Base-by-base conservation (phyloP, 1,140 invertebrate genomes). In the Kradibia gibbosae region DNA sequence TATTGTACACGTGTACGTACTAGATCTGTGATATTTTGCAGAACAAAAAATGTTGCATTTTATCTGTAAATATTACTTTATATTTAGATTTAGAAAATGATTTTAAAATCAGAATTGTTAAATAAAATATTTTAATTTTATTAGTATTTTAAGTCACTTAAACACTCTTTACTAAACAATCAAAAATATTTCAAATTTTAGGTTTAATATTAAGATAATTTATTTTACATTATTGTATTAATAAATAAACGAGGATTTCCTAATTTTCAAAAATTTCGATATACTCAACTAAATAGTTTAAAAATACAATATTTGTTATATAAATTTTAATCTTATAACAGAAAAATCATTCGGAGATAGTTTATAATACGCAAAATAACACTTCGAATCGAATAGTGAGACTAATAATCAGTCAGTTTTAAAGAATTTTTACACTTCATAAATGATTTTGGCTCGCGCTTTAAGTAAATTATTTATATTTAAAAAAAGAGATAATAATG, bases 361-460 rank as follows among this genome's bases (percentile, higher is more conserved):
- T n/a, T 55, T 2, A 55, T 55, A 20, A 2, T 15, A 17, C 3
- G 31, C 67, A 73, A 72, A 48, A 81, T 75, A 74, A 78, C 22
- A 34, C 31, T 81, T 78, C 65, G 36, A 81, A 83, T 73, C 62
- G 53, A 28, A 62, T 50, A 3, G 28, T 85, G 88, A 89, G 86
- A 86, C 87, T 86, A 85, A n/a, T n/a, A n/a, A 88, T 87, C 85
- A 86, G 82, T 89, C 88, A 89, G 88, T 89, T 87, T 89, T 87
- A 84, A 85, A 79, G 75, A 81, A 85, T 82, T 84, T 83, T 36
- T 57, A 60, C 72, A 36, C 78, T 28, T 75, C 20, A 71, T 65
- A 78, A 65, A 82, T 72, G 75, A 73, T 65, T 78, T 78, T 74
- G 50, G 31, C 70, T 22, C 31, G n/a, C 20, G 13, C n/a, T 75